Conservation (phyloP, 2,797 vertebrate species). For the Melanotaenia pygmaea region DNA sequence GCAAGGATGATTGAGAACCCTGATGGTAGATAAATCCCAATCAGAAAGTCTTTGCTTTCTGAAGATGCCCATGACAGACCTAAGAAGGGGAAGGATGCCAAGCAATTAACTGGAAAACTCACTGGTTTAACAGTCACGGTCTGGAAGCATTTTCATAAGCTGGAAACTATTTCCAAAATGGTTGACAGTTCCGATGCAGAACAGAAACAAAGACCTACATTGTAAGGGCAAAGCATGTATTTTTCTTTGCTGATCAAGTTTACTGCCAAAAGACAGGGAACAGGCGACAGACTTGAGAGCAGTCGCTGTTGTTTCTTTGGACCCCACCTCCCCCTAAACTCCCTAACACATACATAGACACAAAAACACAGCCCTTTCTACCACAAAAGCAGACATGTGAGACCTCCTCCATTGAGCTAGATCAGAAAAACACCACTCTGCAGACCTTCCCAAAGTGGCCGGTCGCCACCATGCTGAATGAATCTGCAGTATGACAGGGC, state of each 20-base stretch:
- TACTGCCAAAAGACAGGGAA: constrained; percentile 76
- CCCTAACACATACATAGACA: constrained; percentile 53
- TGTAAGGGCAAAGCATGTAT: constrained; percentile 78
- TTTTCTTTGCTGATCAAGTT: constrained; percentile 81
- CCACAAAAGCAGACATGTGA: constrained; percentile 60
- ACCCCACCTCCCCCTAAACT: constrained; percentile 46
- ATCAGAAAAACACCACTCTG: constrained; percentile 56
- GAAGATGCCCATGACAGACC: constrained; percentile 73
- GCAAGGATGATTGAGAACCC: constrained; percentile 8
- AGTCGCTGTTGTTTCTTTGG: constrained; percentile 72
- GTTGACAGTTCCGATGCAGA: constrained; percentile 81
- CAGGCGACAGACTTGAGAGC: constrained; percentile 79
- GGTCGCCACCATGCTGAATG: constrained; percentile 63
- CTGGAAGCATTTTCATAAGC: constrained; percentile 86
- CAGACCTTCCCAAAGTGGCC: constrained; percentile 61
- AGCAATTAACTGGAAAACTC: constrained; percentile 83
- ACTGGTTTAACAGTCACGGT: constrained; percentile 81
- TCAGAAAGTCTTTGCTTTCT: constrained; percentile 64
- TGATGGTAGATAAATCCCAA: constrained; percentile 47
- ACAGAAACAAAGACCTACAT: constrained; percentile 82
- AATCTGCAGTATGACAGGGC: constrained; percentile 62
- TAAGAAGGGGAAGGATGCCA: constrained; percentile 76
- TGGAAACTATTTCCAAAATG: constrained; percentile 87
- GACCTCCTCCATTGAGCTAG: constrained; percentile 58
- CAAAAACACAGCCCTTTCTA: constrained; percentile 40